phyloP scores from a whole-genome alignment of 2,888 invertebrate genomes.

The Rhogogaster chlorosoma region DNA sequence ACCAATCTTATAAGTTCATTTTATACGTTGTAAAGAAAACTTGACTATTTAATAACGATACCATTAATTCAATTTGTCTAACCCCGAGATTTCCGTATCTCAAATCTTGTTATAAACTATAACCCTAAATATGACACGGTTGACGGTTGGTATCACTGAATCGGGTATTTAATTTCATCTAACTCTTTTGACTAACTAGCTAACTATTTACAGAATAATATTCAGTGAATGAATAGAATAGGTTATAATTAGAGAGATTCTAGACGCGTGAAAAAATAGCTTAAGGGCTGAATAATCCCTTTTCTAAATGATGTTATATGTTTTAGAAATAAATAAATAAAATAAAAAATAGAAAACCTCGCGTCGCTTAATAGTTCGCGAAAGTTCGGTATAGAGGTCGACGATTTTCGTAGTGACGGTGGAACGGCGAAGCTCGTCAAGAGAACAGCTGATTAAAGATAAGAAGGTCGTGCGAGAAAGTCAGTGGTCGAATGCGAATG shows the following conservation, averaged over 20 bases:
- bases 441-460: slow-evolving; percentile 34
- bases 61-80: slow-evolving; percentile 7
- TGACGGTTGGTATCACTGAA: background rate
- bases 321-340: background rate
- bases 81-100: slow-evolving; percentile 14
- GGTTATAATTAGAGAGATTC: no score
- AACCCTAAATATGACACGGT: background rate
- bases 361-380: background rate
- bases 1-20: background rate
- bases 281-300: no score
- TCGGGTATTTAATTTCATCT: background rate
- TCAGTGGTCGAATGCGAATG: slow-evolving; percentile 11
- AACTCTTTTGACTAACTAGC: background rate
- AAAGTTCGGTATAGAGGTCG: background rate
- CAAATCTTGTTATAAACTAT: slow-evolving; percentile 36
- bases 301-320: no score
- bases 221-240: no score
- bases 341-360: background rate
- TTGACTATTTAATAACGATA: background rate
- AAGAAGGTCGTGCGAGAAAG: slow-evolving; percentile 31
- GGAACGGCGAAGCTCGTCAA: background rate
- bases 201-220: no score
- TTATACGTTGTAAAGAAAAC: background rate
- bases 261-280: no score
- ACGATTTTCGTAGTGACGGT: background rate